phyloP scores from a whole-genome alignment of 2,797 vertebrate species.

The Morus bassanus region DNA sequence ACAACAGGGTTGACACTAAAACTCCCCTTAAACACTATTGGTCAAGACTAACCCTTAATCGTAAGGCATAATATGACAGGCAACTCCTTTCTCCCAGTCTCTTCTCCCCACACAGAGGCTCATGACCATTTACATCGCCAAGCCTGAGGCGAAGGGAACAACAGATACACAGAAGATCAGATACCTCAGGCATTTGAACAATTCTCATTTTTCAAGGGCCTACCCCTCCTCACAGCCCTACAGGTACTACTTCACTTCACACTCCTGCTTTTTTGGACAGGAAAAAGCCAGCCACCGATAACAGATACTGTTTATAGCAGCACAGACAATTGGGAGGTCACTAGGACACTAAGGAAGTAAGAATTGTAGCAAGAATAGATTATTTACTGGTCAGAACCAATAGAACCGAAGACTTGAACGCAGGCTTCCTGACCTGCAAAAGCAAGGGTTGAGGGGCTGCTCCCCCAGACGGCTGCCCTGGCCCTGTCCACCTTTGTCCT shows the following conservation, averaged over 20 bases:
- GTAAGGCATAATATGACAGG: neutral
- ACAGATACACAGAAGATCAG: no score
- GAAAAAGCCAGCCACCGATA: neutral
- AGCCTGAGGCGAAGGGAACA: neutral
- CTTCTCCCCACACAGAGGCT: neutral
- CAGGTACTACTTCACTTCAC: neutral
- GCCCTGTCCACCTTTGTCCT: rapidly evolving
- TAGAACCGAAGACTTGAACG: neutral
- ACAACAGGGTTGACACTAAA: neutral
- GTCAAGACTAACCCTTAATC: neutral
- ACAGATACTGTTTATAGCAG: neutral
- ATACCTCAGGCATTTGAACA: neutral
- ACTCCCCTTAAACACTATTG: neutral
- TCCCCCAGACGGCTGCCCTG: neutral
- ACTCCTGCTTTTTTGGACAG: neutral
- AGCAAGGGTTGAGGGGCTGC: neutral
- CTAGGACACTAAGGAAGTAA: no score
- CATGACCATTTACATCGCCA: neutral
- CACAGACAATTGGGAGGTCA: neutral
- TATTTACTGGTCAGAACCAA: neutral
- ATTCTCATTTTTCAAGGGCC: neutral
- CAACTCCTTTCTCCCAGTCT: neutral
- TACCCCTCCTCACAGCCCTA: neutral
- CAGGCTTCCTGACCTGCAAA: neutral
- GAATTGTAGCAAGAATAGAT: neutral